Evolutionary conservation across 1,140 invertebrate genomes (phyloP), one percentile per base, ranked within the genome.

Genomic region (Drosophila lini): DNA sequence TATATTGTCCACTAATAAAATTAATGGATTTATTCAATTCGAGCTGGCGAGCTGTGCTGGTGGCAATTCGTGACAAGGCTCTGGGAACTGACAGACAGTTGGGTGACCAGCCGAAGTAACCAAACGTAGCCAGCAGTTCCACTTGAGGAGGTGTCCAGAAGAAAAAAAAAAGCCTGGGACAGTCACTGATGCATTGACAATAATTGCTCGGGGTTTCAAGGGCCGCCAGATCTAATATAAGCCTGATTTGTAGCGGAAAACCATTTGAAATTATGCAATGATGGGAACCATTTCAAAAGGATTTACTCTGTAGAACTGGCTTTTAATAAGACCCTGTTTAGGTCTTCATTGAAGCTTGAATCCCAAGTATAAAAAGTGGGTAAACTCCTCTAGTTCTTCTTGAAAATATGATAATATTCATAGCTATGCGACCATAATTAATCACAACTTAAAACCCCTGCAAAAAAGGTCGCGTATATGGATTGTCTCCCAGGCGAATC

Each of bases 1-100:
- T 85, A 88, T 91, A 86, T 80, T 76, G 82, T 78, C 67, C 65
- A 74, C 74, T 80, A 83, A 90, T 90, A 89, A 85, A 91, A 77
- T 90, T 80, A 91, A 91, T 91, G 90, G 85, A 91, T 81, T 81
- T 89, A 85, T 82, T 82, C 68, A 79, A 68, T 78, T 78, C 74
- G 50, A 78, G 73, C 65, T 88, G 83, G 82, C 62, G 50, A 70
- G 70, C 65, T 61, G 63, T 81, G 81, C 77, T 91, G 83, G 82
- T 83, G 80, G 82, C 82, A 76, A 59, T 80, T 76, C 81, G 81
- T 67, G 80, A 83, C 59, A 64, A 36, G 62, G 58, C 60, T 65
- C 60, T 81, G 74, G 67, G 68, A 71, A 79, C 41, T 73, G 65
- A 53, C 71, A 63, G 78, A 68, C 55, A 60, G 69, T 47, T 52